Conservation (phyloP, 2,797 vertebrate genomes). For the Melanogrammus aeglefinus region DNA sequence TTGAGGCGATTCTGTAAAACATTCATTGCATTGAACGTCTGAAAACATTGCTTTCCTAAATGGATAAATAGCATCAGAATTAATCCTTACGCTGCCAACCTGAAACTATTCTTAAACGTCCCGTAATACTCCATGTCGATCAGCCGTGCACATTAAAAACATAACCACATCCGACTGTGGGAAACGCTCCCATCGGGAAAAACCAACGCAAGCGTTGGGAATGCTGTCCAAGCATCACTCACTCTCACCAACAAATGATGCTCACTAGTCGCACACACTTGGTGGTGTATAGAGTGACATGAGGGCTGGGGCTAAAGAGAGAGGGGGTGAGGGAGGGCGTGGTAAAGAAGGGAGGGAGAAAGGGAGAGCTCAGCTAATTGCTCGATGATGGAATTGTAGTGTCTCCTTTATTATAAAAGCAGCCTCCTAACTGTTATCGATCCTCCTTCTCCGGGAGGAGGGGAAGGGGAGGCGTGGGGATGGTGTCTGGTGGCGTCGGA, state of each 20-base stretch:
- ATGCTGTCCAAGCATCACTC: conserved; percentile 40
- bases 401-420: conserved; percentile 79
- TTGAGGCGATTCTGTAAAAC: too few relatives aligned
- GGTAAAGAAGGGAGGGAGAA: conserved; percentile 21
- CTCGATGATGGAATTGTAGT: conserved; percentile 76
- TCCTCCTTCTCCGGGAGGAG: conserved; percentile 44
- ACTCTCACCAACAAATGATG: conserved; percentile 38
- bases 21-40: too few relatives aligned
- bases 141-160: conserved; percentile 30
- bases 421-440: conserved; percentile 92
- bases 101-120: too few relatives aligned
- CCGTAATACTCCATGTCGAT: too few relatives aligned
- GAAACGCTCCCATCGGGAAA: conserved; percentile 34
- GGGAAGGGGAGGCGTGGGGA: conserved; percentile 46
- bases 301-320: conserved; percentile 26
- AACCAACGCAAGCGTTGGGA: conserved; percentile 32
- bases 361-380: conserved; percentile 70
- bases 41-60: too few relatives aligned
- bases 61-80: too few relatives aligned
- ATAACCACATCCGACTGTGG: conserved; percentile 49
- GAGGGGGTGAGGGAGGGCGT: conserved; percentile 11
- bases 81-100: too few relatives aligned
- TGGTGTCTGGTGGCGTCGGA: conserved; percentile 69
- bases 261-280: conserved; percentile 19
- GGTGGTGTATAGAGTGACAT: conserved; percentile 28